Evolutionary conservation across 2,113 vertebrate genomes (phyloP).

Genomic region (human): GRCh38 chr14:51605501-51606000

Average conservation of each 20-base stretch:
- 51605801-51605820: background rate
- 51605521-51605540: background rate
- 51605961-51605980: constrained; percentile 37
- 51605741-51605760: background rate
- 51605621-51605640: background rate
- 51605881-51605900: background rate
- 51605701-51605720: background rate
- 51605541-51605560: constrained; percentile 2
- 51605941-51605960: background rate
- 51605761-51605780: background rate
- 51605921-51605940: background rate
- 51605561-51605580: background rate
- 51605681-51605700: background rate
- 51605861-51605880: background rate
- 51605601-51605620: background rate
- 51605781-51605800: background rate
- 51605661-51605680: background rate
- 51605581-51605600: background rate
- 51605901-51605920: background rate
- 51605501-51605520: background rate
- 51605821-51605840: background rate
- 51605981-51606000: background rate
- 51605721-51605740: background rate
- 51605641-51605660: background rate
- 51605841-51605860: background rate